A percentile compares a stretch with the other conserved stretches of the same genome.
Conservation (phyloP, 2,888 invertebrate species). For the Ennomos erosarius region DNA sequence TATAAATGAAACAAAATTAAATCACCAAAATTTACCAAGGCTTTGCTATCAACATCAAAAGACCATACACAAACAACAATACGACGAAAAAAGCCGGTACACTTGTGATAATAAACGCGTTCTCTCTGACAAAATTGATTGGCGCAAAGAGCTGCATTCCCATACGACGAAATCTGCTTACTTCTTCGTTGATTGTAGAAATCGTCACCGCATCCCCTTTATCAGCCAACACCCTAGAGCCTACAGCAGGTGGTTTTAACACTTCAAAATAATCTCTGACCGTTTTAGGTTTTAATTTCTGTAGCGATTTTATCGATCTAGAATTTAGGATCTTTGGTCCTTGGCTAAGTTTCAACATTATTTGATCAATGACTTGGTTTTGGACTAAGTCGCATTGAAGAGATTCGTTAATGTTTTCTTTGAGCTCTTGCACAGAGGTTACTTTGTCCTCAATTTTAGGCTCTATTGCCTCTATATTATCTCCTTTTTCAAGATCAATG, state of each 20-base stretch:
- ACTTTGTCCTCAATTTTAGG: constrained; percentile 35
- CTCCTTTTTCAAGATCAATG: constrained; percentile 22
- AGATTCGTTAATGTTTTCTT: constrained; percentile 40
- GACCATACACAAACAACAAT: constrained; percentile 59
- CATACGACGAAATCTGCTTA: constrained; percentile 19
- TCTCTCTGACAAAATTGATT: constrained; percentile 58
- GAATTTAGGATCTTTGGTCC: constrained; percentile 34
- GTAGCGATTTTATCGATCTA: constrained; percentile 28
- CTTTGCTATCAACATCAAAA: constrained; percentile 56
- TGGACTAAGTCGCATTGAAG: constrained; percentile 66
- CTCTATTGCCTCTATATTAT: constrained; percentile 16
- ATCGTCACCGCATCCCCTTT: constrained; percentile 48
- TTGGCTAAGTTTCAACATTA: constrained; percentile 55
- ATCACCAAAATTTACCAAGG: constrained; percentile 44
- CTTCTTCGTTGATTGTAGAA: constrained; percentile 37
- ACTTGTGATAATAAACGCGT: constrained; percentile 61
- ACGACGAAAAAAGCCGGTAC: constrained; percentile 66
- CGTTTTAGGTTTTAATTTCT: constrained; percentile 44
- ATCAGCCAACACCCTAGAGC: constrained; percentile 27
- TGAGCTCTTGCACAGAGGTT: constrained; percentile 25
- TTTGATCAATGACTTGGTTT: constrained; percentile 61
- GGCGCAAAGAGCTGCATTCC: constrained; percentile 41
- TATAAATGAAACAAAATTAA: constrained; percentile 1
- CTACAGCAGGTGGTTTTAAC: constrained; percentile 42
- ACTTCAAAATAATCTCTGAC: constrained; percentile 54